Evolutionary conservation across 2,113 vertebrate genomes (phyloP), one percentile per base, ranked within the genome.

Genomic region (Hylia prasina): DNA sequence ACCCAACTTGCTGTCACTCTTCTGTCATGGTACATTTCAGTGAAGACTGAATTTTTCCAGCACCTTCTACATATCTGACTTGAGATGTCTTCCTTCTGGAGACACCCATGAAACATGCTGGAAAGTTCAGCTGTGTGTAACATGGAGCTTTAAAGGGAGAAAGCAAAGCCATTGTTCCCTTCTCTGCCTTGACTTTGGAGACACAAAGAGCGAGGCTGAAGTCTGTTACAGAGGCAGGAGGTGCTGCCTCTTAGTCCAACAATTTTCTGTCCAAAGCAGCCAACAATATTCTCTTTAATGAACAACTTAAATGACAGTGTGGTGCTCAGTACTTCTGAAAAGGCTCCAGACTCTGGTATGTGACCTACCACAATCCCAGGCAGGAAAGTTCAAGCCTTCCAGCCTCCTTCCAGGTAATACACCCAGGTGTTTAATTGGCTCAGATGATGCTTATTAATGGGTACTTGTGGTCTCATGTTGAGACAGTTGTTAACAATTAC

Each of bases 91-190:
- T 81, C 44, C 27, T 89, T 64, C 64, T 75, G 47, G 63, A 65
- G 82, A 53, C 33, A 61, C 7, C 6, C 50, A 15, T 16, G n/a
- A 57, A 88, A 42, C 13, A 20, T 64, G 31, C 50, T 73, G 71
- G 13, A 3, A 88, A 65, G 50, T 23, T 86, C 54, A 77, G 27
- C 63, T 94, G 70, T 70, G 39, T 27, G 16, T n/a, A 48, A 69
- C 12, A 2, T 11, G 17, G 12, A 61, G 47, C 21, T 69, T 92
- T 73, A 44, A 90, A 71, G 8, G 50, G 61, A 40, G 48, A 57
- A 7, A 24, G 15, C 1, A 3, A 75, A 58, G 33, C 21, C 0
- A 0, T n/a, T 16, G 4, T 45, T 89, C 63, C 40, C 39, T 57
- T 66, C 39, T 64, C 47, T 54, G 30, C 37, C n/a, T 58, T 65